A percentile compares a stretch with the other conserved stretches of the same genome.
Conservation (phyloP, 2,888 invertebrate species). For the Conops quadrifasciatus region DNA sequence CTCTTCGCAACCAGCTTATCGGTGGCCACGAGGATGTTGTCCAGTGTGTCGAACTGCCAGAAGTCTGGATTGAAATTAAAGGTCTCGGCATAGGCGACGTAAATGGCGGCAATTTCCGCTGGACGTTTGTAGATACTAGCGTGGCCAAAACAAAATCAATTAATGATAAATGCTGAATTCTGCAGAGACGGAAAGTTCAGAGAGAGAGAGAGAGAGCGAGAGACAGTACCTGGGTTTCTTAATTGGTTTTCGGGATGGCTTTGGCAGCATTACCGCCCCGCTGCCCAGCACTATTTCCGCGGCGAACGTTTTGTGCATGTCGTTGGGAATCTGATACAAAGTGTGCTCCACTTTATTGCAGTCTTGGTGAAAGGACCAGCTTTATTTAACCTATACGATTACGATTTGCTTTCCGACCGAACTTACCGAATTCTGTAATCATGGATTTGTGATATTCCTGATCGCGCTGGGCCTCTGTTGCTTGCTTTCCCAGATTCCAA, state of each 20-base stretch:
- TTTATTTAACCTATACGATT: background rate
- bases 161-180: background rate
- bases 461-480: slow-evolving; percentile 52
- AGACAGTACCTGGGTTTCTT: slow-evolving; percentile 16
- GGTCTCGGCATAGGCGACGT: slow-evolving; percentile 57
- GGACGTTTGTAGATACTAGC: slow-evolving; percentile 51
- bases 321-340: slow-evolving; percentile 55
- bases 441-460: slow-evolving; percentile 49
- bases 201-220: background rate
- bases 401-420: background rate
- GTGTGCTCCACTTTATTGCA: slow-evolving; percentile 50
- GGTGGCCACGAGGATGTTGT: slow-evolving; percentile 53
- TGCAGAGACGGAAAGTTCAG: too few species aligned
- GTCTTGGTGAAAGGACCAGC: slow-evolving; percentile 31
- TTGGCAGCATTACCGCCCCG: slow-evolving; percentile 49
- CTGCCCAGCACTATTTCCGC: slow-evolving; percentile 56
- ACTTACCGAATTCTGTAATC: slow-evolving; percentile 53
- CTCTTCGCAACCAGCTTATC: slow-evolving; percentile 51
- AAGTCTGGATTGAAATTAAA: slow-evolving; percentile 57
- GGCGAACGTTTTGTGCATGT: slow-evolving; percentile 56
- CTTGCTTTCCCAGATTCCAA: slow-evolving; percentile 55
- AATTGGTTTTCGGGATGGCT: slow-evolving; percentile 43
- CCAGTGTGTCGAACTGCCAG: slow-evolving; percentile 56
- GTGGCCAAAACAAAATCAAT: background rate
- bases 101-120: slow-evolving; percentile 56